A percentile compares a stretch with the other conserved stretches of the same genome.
phyloP scores from a whole-genome alignment of 2,888 invertebrate species.

The Epinotia bilunana region DNA sequence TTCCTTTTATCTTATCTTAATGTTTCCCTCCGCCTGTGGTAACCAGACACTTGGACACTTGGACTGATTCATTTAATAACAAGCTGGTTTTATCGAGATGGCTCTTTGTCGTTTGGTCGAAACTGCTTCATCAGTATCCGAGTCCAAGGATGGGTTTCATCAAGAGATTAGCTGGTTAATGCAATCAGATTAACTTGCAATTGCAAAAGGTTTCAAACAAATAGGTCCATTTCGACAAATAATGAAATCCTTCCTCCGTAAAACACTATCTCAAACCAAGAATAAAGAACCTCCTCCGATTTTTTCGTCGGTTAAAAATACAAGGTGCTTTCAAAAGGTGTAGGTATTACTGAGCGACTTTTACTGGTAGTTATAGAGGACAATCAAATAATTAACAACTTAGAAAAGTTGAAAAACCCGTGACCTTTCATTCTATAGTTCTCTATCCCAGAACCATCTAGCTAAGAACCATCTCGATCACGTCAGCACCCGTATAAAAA shows the following conservation, averaged over 20 bases:
- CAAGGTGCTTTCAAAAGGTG: background rate
- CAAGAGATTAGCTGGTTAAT: background rate
- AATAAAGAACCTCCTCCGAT: too few relatives aligned
- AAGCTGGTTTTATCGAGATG: background rate
- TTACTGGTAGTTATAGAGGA: background rate
- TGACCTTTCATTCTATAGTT: too few relatives aligned
- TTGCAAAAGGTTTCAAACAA: background rate
- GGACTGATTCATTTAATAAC: background rate
- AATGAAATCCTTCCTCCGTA: too few relatives aligned
- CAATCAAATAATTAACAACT: background rate
- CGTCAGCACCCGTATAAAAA: too few relatives aligned
- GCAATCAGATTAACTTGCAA: background rate
- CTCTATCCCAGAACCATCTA: too few relatives aligned
- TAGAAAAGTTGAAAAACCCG: too few relatives aligned
- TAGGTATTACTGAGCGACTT: background rate
- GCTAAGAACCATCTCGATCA: too few relatives aligned
- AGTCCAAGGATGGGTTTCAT: background rate
- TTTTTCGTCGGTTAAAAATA: too few relatives aligned
- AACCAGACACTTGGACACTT: background rate
- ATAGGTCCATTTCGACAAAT: too few relatives aligned
- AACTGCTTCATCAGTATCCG: background rate
- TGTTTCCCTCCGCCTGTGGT: background rate
- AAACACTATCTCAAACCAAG: background rate
- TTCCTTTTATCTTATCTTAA: background rate
- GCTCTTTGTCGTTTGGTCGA: background rate